Evolutionary conservation across 2,888 invertebrate species (phyloP).

Genomic region (Thereva nobilitata): DNA sequence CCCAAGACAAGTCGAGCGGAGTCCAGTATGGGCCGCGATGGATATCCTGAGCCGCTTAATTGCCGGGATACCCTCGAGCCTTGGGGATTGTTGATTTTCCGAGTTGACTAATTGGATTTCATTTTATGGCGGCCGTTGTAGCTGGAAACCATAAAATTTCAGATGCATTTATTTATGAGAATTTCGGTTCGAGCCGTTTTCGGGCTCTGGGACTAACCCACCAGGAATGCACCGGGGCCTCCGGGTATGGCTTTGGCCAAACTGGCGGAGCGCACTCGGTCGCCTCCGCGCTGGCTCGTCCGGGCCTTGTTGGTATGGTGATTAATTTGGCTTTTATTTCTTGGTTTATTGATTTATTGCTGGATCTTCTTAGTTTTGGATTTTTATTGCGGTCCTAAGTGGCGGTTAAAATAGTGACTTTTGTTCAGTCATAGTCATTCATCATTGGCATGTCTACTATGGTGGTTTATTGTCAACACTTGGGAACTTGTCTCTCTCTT

Average conservation of each 20-base stretch:
- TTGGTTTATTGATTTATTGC: conserved; percentile 56
- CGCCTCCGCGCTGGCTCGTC: conserved; percentile 40
- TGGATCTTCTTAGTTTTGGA: conserved; percentile 43
- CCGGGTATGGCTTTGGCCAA: conserved; percentile 27
- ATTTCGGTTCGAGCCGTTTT: conserved; percentile 37
- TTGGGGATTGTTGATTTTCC: conserved; percentile 40
- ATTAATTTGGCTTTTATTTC: conserved; percentile 59
- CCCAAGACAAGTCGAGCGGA: conserved; percentile 16
- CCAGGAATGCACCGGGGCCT: conserved; percentile 18
- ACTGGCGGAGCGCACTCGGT: conserved; percentile 40
- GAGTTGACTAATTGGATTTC: conserved; percentile 47
- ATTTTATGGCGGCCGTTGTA: conserved; percentile 45
- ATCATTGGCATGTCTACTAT: conserved; percentile 28
- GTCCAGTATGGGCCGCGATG: too few relatives aligned
- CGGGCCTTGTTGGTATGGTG: conserved; percentile 43
- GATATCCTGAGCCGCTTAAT: not conserved
- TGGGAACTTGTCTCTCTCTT: conserved; percentile 8
- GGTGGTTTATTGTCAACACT: conserved; percentile 36
- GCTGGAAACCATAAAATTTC: conserved; percentile 42
- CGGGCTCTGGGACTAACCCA: conserved; percentile 28
- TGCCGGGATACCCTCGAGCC: conserved; percentile 38
- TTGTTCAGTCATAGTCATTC: conserved; percentile 26
- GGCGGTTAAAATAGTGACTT: conserved; percentile 42
- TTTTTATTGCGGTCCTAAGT: conserved; percentile 45
- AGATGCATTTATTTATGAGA: conserved; percentile 38